These are phyloP conservation scores for Mergus octosetaceus DNA, from an alignment of 2,797 vertebrate genomes.

Conservation along the genomic window DNA sequence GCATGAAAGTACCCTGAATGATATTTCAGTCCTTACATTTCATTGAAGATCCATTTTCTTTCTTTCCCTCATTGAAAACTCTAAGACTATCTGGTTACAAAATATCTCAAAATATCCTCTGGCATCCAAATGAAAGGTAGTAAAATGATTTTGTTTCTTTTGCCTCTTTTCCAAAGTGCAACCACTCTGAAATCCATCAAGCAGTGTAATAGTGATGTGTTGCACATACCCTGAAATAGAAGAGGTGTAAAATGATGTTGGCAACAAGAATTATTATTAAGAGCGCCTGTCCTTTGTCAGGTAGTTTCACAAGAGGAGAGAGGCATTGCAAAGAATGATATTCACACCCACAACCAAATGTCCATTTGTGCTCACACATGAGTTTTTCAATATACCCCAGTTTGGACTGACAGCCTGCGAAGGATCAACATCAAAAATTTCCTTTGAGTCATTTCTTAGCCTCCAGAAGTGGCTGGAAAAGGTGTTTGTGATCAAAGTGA, in stretches of 20 bases:
- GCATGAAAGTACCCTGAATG: not conserved
- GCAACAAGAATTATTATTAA: not conserved
- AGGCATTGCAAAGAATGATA: not conserved
- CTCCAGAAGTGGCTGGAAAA: conserved; percentile 1
- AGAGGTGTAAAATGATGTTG: conserved; percentile 31
- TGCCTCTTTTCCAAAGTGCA: not conserved
- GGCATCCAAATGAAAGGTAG: conserved; percentile 18
- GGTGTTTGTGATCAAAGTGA: conserved; percentile 33
- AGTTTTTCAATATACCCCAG: not conserved
- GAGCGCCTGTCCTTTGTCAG: not conserved
- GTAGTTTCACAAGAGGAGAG: not conserved
- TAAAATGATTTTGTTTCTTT: conserved; percentile 31
- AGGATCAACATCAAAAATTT: conserved; percentile 19
- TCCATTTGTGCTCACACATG: conserved; percentile 4
- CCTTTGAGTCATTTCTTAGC: not conserved
- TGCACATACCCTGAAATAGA: not conserved
- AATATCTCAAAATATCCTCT: conserved; percentile 27
- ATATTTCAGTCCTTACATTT: conserved; percentile 16
- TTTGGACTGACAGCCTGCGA: not conserved
- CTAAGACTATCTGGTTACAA: not conserved
- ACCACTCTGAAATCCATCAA: not conserved
- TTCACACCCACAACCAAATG: not conserved
- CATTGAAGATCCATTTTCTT: not conserved
- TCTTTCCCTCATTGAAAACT: conserved; percentile 26
- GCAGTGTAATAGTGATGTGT: not conserved